A percentile compares a stretch with the other conserved stretches of the same genome.
Evolutionary conservation across 2,888 invertebrate genomes (phyloP).

Genomic region (Leptinotarsa peninsularis): DNA sequence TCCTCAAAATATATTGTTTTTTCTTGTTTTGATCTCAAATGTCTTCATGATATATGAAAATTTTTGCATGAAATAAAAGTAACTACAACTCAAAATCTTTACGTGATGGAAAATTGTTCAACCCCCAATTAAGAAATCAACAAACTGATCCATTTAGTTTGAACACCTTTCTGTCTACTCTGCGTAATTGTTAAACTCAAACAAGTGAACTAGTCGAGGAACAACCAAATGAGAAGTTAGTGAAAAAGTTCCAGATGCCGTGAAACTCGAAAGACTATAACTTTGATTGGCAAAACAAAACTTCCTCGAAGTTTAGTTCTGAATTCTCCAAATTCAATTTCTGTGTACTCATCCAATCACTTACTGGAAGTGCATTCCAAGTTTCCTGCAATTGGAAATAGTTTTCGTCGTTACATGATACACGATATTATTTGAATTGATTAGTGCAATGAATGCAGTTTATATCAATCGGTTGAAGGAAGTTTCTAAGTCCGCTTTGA

Average conservation of each 20-base stretch:
- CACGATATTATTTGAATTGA: slow-evolving; percentile 6
- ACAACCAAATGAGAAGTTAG: slow-evolving; percentile 3
- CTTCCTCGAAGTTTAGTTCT: background rate
- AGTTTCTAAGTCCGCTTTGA: background rate
- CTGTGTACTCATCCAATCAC: slow-evolving; percentile 10
- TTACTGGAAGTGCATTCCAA: background rate
- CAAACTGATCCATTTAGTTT: background rate
- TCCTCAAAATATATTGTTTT: too few species aligned
- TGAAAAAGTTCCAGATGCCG: background rate
- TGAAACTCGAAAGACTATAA: slow-evolving; percentile 9
- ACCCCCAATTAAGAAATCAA: background rate
- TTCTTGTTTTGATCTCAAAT: too few species aligned
- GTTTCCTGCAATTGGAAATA: slow-evolving; percentile 4
- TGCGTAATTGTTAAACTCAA: background rate
- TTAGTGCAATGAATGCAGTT: background rate
- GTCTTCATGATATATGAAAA: too few species aligned
- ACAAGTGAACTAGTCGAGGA: background rate
- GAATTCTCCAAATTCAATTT: slow-evolving; percentile 1
- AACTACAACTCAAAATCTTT: too few species aligned
- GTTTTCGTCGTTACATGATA: background rate
- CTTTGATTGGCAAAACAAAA: slow-evolving; percentile 11
- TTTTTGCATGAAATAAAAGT: too few species aligned
- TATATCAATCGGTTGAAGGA: background rate
- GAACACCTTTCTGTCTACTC: background rate
- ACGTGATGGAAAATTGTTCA: too few species aligned